Conservation (phyloP, 2,113 vertebrate species). For the Cavia porcellus region DNA sequence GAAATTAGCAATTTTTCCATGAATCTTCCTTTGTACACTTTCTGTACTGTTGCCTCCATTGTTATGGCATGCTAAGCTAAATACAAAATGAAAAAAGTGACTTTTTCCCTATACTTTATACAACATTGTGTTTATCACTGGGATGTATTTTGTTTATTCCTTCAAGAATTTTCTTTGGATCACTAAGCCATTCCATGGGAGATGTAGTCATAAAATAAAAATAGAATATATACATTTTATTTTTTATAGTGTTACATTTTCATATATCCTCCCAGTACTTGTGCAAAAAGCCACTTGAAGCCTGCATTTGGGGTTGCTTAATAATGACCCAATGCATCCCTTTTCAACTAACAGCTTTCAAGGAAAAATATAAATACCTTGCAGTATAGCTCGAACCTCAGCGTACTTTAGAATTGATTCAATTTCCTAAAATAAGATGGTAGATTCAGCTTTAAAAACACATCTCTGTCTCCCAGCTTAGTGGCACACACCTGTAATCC, state of each 20-base stretch:
- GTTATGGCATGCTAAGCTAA: background rate
- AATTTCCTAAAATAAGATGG: background rate
- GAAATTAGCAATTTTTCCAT: background rate
- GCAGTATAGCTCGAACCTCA: background rate
- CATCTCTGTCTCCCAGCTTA: background rate
- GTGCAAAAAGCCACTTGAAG: background rate
- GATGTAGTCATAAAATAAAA: background rate
- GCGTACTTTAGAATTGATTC: background rate
- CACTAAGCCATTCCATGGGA: background rate
- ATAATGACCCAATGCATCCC: background rate
- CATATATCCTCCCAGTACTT: background rate
- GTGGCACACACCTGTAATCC: background rate
- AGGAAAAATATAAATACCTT: background rate
- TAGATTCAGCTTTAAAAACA: background rate
- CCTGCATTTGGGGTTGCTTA: background rate
- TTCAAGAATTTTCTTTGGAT: background rate
- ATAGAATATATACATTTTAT: background rate
- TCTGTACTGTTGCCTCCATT: background rate
- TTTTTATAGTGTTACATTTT: background rate
- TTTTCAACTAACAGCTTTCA: background rate
- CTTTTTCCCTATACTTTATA: background rate
- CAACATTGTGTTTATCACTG: background rate
- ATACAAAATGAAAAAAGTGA: background rate
- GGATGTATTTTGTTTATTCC: background rate
- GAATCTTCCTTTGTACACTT: background rate